Evolutionary conservation across 2,888 invertebrate species (phyloP), one percentile per base, ranked within the genome.

Genomic region (Ornithoptera priamus): DNA sequence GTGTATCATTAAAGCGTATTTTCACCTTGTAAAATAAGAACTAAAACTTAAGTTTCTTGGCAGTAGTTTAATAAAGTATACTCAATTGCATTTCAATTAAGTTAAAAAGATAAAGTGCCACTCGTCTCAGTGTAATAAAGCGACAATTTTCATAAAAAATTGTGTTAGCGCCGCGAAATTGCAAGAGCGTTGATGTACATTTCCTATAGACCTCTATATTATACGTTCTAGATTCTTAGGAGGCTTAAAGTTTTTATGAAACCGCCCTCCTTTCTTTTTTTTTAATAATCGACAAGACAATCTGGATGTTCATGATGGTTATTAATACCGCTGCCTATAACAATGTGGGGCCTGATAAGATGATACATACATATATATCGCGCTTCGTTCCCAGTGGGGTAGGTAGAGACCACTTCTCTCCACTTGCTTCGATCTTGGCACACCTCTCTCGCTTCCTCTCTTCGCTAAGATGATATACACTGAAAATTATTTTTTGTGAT

Each of bases 51-150:
- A 39, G 10, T 39, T 39, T 39, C 39, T 15, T 50, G 50, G 3
- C 18, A 5, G 50, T 50, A 17, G 50, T 50, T 12, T 50, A 50
- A 50, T 18, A 50, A 15, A 56, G 61, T 50, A 39, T 50, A 53
- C 56, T 68, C 1, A 57, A 61, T 17, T 69, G 42, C 65, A 69
- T 61, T 65, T 65, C 60, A 57, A 12, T 65, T 59, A 74, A 74
- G 73, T 75, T 75, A 76, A 74, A 77, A 78, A 75, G 75, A 76
- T 76, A 75, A 72, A 74, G 77, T 42, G 70, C 70, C 65, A 62
- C 66, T 65, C 72, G 69, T 73, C 71, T 71, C 72, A 70, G 69
- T 68, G 74, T 73, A 75, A 75, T 73, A 72, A 72, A 75, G 75
- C 70, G 75, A 71, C 74, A 75, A 75, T 73, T 75, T 75, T 69